Conservation (phyloP, 2,888 invertebrate genomes). For the Mechanitis messenoides region DNA sequence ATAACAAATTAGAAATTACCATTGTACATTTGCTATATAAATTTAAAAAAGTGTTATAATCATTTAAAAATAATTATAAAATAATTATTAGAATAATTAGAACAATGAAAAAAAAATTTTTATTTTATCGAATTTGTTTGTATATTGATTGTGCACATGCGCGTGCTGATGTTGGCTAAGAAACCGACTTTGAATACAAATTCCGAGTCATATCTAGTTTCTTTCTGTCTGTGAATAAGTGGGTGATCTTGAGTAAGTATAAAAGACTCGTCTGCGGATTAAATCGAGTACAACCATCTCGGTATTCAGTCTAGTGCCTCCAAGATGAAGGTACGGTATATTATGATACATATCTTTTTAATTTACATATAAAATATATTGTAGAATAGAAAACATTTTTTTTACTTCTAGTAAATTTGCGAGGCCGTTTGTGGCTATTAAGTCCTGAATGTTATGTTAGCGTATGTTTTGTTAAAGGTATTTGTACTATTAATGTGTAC, state of each 20-base stretch:
- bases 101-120: not conserved
- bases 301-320: constrained; percentile 43
- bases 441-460: not conserved
- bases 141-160: constrained; percentile 22
- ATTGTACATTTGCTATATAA: too few relatives aligned
- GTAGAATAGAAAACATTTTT: too few relatives aligned
- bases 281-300: constrained; percentile 49
- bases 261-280: constrained; percentile 55
- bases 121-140: constrained; percentile 5
- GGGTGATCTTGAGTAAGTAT: constrained; percentile 52
- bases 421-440: not conserved
- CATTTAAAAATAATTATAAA: not conserved
- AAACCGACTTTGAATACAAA: constrained; percentile 36
- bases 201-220: constrained; percentile 49
- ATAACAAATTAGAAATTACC: too few relatives aligned
- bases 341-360: constrained; percentile 9
- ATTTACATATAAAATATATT: not conserved
- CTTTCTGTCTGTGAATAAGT: constrained; percentile 59
- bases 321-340: constrained; percentile 60
- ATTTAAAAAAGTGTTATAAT: too few relatives aligned
- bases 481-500: constrained; percentile 45
- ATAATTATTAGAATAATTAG: not conserved
- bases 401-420: too few relatives aligned
- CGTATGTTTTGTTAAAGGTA: constrained; percentile 38
- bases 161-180: constrained; percentile 29